These are phyloP conservation scores for Brachypodius melanocephalos DNA, from an alignment of 2,113 vertebrate species.

Conservation along the genomic window DNA sequence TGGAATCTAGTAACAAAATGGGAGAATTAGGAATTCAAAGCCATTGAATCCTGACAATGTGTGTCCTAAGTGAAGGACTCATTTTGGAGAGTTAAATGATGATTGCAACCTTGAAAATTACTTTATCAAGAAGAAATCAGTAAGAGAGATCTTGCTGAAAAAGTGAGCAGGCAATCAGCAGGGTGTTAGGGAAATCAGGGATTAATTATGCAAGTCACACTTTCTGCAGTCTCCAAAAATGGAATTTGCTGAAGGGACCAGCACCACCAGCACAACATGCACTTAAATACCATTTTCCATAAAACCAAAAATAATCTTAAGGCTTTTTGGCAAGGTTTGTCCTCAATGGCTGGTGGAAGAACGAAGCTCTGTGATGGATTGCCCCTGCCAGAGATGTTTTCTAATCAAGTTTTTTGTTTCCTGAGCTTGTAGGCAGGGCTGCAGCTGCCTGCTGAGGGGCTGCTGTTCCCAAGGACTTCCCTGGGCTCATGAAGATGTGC, in stretches of 20 bases:
- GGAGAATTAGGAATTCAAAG: background rate
- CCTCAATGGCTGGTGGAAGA: background rate
- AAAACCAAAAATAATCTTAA: constrained; percentile 17
- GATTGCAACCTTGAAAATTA: constrained; percentile 22
- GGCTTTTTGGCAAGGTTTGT: constrained; percentile 1
- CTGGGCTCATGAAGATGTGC: background rate
- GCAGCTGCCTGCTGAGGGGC: background rate
- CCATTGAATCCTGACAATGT: background rate
- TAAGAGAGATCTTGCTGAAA: constrained; percentile 9
- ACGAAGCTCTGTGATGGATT: background rate
- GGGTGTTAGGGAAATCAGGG: constrained; percentile 50
- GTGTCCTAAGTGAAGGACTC: background rate
- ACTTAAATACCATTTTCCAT: constrained; percentile 2
- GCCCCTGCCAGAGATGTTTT: background rate
- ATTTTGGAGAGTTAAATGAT: constrained; percentile 15
- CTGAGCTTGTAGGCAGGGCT: background rate
- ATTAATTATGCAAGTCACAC: constrained; percentile 50
- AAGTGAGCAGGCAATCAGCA: constrained; percentile 57
- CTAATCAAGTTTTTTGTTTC: background rate
- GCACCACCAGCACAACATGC: constrained; percentile 11
- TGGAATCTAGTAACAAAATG: background rate
- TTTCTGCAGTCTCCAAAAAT: constrained; percentile 17
- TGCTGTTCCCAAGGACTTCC: background rate
- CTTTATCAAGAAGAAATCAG: constrained; percentile 39
- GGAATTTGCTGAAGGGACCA: constrained; percentile 33